Evolutionary conservation across 2,113 vertebrate species (phyloP), one percentile per base, ranked within the genome.

Genomic region (Pollimyrus isidori): DNA sequence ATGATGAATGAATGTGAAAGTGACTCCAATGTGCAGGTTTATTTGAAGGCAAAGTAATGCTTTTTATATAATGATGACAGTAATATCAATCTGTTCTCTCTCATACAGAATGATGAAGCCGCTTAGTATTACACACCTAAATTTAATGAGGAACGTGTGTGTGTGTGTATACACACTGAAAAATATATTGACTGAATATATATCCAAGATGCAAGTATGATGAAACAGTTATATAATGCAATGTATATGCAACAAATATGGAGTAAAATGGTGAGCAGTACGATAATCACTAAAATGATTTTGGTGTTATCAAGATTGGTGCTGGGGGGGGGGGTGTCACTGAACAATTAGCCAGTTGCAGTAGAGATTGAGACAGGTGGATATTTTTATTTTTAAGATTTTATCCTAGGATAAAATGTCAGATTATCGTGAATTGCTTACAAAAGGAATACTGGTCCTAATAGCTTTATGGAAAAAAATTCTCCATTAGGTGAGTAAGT

Each of bases 1-100:
- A 88, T 76, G 85, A 86, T 52, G 30, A 86, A 86, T 52, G 49
- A 53, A 30, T 86, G 46, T 48, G 56, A 76, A 88, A 76, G 58
- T 35, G 45, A 48, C 39, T 84, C 82, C 39, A 84, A 17, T 46
- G 3, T 84, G 45, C 23, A 84, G 82, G 21, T 84, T 46, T 84
- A 84, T 45, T n/a, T 11, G 80, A 84, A 45, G 82, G 73, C 73
- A 80, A 80, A 80, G 73, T 80, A 80, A 42, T 84, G 45, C 76
- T 84, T 46, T 84, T 84, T 84, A 84, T 69, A 84, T 84, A 48
- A 11, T 23, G 23, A 84, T 84, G 23, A 84, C 45, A 84, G 82
- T 84, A 46, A 45, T 46, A 48, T 84, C 21, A 45, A 48, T 84
- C 19, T 48, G 82, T n/a, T 84, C 45, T 84, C 45, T 84, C 82